These are phyloP conservation scores for Valencia hispanica DNA, from an alignment of 2,797 vertebrate species.

Conservation along the genomic window DNA sequence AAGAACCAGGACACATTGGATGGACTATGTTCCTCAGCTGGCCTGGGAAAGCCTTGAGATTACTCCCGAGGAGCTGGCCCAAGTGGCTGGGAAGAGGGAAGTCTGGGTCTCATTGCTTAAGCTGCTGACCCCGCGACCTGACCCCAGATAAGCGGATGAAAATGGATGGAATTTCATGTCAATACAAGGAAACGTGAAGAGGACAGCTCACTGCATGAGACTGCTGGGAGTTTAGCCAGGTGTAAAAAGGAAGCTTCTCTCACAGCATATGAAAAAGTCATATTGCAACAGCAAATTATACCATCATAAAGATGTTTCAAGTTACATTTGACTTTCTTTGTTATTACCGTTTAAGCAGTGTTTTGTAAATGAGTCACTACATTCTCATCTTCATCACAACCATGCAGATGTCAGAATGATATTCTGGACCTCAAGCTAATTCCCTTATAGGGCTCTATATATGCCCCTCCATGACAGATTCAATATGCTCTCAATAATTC, in stretches of 20 bases:
- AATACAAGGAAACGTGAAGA: conserved; percentile 21
- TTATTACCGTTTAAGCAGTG: background rate
- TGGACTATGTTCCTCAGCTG: too few species aligned
- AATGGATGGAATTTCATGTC: background rate
- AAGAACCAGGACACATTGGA: too few species aligned
- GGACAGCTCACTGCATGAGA: conserved; percentile 1
- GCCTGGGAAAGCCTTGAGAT: too few species aligned
- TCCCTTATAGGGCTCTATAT: conserved; percentile 24
- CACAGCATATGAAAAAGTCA: background rate
- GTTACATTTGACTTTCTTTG: conserved; percentile 2
- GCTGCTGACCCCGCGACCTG: too few species aligned
- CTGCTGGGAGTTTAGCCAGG: conserved; percentile 5
- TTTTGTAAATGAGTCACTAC: background rate
- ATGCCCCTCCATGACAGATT: conserved; percentile 54
- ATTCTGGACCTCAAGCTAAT: conserved; percentile 47
- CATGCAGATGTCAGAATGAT: conserved; percentile 30
- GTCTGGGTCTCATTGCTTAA: too few species aligned
- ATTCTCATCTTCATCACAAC: conserved; percentile 41
- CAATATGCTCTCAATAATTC: conserved; percentile 57
- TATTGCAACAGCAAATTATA: background rate
- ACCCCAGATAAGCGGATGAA: too few species aligned
- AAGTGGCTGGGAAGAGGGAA: too few species aligned
- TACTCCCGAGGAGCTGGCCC: too few species aligned
- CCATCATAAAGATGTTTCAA: background rate
- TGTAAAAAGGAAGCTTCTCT: background rate